Conservation (phyloP, 2,797 vertebrate genomes). For the Crax fasciolata region DNA sequence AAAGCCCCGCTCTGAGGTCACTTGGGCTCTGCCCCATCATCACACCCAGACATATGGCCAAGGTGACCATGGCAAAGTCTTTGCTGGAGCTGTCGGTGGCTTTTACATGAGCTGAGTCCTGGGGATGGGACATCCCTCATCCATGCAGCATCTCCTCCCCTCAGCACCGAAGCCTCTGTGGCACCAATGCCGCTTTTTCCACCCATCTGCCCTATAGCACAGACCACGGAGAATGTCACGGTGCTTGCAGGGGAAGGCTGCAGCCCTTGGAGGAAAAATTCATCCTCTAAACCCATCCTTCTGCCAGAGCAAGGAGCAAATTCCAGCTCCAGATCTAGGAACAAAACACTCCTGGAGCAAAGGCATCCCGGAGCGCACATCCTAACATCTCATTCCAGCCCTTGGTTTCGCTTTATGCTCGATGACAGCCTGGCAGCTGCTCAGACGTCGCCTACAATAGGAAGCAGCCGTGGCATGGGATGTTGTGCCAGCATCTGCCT, state of each 20-base stretch:
- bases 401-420: not conserved
- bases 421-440: not conserved
- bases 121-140: not conserved
- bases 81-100: not conserved
- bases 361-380: not conserved
- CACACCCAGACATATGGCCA: not conserved
- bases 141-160: not conserved
- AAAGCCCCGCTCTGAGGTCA: not conserved
- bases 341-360: not conserved
- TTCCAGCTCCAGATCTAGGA: not conserved
- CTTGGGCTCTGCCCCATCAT: not conserved
- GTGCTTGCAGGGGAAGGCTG: fast-evolving
- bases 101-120: fast-evolving
- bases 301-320: not conserved
- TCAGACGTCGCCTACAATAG: not conserved
- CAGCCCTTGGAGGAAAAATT: not conserved
- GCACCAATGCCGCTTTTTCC: not conserved
- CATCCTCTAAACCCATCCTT: not conserved
- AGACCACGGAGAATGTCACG: fast-evolving
- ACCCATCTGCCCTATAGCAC: not conserved
- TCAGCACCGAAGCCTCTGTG: not conserved
- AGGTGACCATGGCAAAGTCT: not conserved
- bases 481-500: not conserved
- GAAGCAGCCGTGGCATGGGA: not conserved
- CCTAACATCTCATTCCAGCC: not conserved